Conservation (phyloP, 2,797 vertebrate genomes). For the Nasua narica region DNA sequence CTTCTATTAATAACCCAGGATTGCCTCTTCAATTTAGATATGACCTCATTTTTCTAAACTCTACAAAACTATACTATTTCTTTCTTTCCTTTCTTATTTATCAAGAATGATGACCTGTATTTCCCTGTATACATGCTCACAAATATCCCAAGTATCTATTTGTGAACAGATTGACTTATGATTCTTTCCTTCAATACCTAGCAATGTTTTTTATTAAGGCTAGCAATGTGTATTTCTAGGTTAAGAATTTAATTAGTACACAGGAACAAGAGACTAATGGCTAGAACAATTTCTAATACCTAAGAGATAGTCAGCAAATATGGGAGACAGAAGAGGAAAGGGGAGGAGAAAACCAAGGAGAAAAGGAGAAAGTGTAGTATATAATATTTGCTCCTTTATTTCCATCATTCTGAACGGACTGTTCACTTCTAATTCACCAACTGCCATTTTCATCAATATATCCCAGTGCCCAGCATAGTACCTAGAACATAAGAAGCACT, state of each 20-base stretch:
- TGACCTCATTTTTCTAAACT: slow-evolving; percentile 44
- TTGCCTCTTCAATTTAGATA: slow-evolving; percentile 10
- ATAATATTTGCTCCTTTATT: neutral
- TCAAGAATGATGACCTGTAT: slow-evolving; percentile 3
- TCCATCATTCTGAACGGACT: neutral
- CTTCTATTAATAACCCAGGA: slow-evolving; percentile 39
- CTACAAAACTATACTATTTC: slow-evolving; percentile 15
- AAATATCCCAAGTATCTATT: slow-evolving; percentile 3
- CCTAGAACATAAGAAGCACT: neutral
- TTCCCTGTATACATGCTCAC: neutral
- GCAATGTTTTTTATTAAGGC: neutral
- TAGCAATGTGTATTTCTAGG: neutral
- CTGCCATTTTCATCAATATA: slow-evolving; percentile 7
- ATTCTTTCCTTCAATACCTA: slow-evolving; percentile 8
- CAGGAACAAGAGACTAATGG: neutral
- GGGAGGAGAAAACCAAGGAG: neutral
- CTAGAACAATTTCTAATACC: neutral
- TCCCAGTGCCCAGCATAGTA: neutral
- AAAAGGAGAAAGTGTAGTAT: neutral
- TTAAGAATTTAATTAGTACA: slow-evolving; percentile 50
- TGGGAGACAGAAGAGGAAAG: neutral
- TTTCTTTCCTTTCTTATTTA: neutral
- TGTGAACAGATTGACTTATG: neutral
- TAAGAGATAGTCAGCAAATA: neutral
- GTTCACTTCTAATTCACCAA: slow-evolving; percentile 20